These are phyloP conservation scores for Poecilia latipinna DNA, from an alignment of 2,113 vertebrate genomes.

Conservation along the genomic window DNA sequence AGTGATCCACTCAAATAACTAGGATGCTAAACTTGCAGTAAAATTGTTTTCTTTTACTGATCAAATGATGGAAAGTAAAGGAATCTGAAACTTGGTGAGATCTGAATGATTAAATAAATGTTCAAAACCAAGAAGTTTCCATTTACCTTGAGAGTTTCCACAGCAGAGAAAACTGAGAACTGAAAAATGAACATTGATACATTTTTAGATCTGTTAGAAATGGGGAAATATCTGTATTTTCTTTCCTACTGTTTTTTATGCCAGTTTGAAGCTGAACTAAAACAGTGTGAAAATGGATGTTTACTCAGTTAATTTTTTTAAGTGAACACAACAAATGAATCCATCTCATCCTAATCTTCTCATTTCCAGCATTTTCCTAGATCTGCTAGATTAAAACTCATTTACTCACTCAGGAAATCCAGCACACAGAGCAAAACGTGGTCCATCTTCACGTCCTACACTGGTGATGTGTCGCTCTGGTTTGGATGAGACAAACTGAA, in stretches of 20 bases:
- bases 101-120: too few species aligned
- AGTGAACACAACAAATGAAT: neutral
- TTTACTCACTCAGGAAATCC: neutral
- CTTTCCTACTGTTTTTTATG: too few species aligned
- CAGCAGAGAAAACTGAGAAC: neutral
- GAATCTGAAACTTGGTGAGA: too few species aligned
- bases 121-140: neutral
- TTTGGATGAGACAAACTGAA: too few species aligned
- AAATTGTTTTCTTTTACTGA: too few species aligned
- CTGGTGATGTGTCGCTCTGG: neutral
- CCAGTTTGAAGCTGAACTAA: too few species aligned
- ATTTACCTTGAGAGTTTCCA: conserved; percentile 4
- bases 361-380: too few species aligned
- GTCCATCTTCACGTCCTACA: neutral
- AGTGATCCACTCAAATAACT: too few species aligned
- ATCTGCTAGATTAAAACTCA: neutral
- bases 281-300: neutral
- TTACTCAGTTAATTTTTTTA: neutral
- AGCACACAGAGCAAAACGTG: neutral
- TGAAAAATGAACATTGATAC: neutral
- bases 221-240: too few species aligned
- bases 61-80: too few species aligned
- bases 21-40: too few species aligned
- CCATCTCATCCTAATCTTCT: neutral
- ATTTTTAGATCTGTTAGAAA: neutral